Conservation (phyloP, 2,888 invertebrate species). For the Drosophila bunnanda region DNA sequence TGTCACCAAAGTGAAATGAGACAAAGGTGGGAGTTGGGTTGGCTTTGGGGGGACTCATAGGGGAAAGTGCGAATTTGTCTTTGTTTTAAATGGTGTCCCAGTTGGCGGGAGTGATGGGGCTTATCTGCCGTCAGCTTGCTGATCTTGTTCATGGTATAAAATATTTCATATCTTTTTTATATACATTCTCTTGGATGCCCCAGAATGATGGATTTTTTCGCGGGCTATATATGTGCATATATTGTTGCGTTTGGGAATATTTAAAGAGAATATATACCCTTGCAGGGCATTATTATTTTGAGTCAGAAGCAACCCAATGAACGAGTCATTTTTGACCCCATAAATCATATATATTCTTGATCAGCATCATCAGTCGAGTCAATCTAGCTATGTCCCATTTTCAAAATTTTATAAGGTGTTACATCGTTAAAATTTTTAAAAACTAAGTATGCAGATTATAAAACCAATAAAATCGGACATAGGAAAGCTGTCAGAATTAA, state of each 20-base stretch:
- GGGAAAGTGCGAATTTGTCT: constrained; percentile 43
- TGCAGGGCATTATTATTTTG: no score
- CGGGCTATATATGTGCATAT: background rate
- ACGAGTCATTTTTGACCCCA: no score
- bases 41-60: background rate
- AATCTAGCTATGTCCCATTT: no score
- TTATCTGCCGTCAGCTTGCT: constrained; percentile 21
- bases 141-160: constrained; percentile 17
- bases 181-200: background rate
- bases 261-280: background rate
- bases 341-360: no score
- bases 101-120: constrained; percentile 21
- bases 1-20: constrained; percentile 27
- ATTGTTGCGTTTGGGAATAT: background rate
- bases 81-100: constrained; percentile 37
- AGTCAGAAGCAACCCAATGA: no score
- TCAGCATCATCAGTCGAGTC: no score
- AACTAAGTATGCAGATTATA: no score
- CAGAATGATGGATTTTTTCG: constrained; percentile 1
- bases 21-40: constrained; percentile 1
- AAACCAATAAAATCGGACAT: no score
- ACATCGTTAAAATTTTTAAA: no score
- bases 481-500: no score
- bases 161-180: background rate
- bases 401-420: no score